phyloP scores from a whole-genome alignment of 2,113 vertebrate species.

The Pristiophorus japonicus region DNA sequence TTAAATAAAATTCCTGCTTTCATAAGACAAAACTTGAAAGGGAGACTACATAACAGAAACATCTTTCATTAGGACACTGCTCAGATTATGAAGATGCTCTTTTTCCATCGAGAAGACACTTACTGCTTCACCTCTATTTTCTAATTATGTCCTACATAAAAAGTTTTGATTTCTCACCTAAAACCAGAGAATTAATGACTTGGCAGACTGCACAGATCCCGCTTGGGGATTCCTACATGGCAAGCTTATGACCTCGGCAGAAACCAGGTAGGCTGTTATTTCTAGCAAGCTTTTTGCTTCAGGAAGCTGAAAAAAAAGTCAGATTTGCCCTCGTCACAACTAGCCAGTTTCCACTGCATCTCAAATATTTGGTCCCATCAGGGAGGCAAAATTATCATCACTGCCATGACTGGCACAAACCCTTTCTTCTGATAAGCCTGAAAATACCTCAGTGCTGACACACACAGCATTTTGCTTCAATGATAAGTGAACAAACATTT shows the following conservation, averaged over 20 bases:
- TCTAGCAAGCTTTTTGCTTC: neutral
- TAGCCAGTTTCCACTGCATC: neutral
- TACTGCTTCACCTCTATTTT: neutral
- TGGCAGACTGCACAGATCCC: neutral
- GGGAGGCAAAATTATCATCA: neutral
- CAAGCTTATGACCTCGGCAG: neutral
- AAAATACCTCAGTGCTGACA: neutral
- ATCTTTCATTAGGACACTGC: neutral
- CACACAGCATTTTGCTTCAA: neutral
- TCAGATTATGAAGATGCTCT: neutral
- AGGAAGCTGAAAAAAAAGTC: neutral
- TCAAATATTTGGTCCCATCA: neutral
- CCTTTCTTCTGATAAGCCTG: neutral
- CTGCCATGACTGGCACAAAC: neutral
- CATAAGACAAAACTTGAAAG: neutral
- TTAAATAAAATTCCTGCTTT: neutral
- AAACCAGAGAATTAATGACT: neutral
- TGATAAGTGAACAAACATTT: neutral
- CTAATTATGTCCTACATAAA: neutral
- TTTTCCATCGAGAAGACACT: neutral
- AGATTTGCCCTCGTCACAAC: too few species aligned
- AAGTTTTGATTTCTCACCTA: neutral
- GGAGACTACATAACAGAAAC: neutral
- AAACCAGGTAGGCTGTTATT: neutral
- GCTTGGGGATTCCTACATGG: neutral